Evolutionary conservation across 2,113 vertebrate species (phyloP).

Genomic region (Ceuthmochares aereus): DNA sequence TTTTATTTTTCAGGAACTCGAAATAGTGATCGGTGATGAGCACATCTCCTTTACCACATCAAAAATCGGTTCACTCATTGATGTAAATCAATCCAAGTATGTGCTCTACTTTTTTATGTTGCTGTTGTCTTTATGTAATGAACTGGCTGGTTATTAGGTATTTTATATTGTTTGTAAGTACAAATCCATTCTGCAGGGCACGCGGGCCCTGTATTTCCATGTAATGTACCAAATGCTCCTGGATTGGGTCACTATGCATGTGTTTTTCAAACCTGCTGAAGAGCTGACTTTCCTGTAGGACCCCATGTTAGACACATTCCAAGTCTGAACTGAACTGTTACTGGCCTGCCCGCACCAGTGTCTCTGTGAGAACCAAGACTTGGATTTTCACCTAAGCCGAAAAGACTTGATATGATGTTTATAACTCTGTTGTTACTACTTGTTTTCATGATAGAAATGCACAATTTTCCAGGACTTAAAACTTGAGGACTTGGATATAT

Average conservation of each 20-base stretch:
- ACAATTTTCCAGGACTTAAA: background rate
- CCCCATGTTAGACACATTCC: accelerated
- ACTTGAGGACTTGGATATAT: background rate
- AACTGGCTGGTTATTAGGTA: background rate
- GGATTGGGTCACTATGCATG: accelerated
- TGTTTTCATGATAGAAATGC: background rate
- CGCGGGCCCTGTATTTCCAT: background rate
- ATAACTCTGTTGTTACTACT: background rate
- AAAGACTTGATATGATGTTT: background rate
- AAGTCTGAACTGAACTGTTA: background rate
- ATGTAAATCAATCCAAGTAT: constrained; percentile 98
- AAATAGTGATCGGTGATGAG: constrained; percentile 98
- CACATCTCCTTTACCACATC: constrained; percentile 99
- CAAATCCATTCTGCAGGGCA: background rate
- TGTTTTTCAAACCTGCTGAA: accelerated
- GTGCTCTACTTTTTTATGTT: constrained; percentile 47
- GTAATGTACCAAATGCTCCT: background rate
- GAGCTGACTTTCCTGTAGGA: background rate
- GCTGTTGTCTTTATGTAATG: background rate
- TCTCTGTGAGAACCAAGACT: background rate
- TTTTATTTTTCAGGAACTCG: constrained; percentile 86
- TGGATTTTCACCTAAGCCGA: background rate
- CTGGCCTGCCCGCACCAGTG: background rate
- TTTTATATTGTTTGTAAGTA: background rate
- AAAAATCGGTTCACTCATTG: constrained; percentile 98